phyloP scores from a whole-genome alignment of 2,797 vertebrate species.

The Phoebastria nigripes region DNA sequence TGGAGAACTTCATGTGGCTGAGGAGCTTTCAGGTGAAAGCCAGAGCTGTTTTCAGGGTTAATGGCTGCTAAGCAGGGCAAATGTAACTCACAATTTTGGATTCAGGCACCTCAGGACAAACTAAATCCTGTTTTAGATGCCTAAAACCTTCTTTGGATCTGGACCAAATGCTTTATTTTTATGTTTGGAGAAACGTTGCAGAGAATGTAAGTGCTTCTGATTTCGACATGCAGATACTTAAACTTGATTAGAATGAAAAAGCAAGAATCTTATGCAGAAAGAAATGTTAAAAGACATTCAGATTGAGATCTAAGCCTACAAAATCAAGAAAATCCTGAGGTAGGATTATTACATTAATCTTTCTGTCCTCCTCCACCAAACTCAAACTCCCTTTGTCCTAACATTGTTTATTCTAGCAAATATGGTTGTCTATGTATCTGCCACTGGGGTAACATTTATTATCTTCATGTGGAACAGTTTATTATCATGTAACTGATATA shows the following conservation, averaged over 20 bases:
- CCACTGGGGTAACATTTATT: constrained; percentile 15
- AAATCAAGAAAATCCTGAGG: neutral
- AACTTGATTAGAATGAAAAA: neutral
- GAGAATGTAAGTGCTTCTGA: neutral
- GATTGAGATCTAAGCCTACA: neutral
- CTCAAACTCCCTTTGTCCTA: constrained; percentile 1
- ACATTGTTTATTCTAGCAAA: neutral
- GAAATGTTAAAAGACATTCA: constrained; percentile 1
- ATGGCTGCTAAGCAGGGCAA: neutral
- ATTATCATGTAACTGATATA: neutral
- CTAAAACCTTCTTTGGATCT: constrained; percentile 19
- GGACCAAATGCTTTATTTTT: neutral
- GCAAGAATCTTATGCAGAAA: neutral
- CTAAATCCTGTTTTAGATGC: neutral
- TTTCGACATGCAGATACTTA: neutral
- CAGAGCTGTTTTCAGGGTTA: neutral
- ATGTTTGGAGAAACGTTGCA: neutral
- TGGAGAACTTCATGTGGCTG: neutral
- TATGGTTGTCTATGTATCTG: neutral
- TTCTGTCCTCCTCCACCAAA: constrained; percentile 18
- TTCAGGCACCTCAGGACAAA: constrained; percentile 1
- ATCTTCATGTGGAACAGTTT: constrained; percentile 3
- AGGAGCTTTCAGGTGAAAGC: neutral
- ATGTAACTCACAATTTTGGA: neutral
- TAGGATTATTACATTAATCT: neutral